phyloP scores from a whole-genome alignment of 1,140 invertebrate genomes.

The Musca domestica region DNA sequence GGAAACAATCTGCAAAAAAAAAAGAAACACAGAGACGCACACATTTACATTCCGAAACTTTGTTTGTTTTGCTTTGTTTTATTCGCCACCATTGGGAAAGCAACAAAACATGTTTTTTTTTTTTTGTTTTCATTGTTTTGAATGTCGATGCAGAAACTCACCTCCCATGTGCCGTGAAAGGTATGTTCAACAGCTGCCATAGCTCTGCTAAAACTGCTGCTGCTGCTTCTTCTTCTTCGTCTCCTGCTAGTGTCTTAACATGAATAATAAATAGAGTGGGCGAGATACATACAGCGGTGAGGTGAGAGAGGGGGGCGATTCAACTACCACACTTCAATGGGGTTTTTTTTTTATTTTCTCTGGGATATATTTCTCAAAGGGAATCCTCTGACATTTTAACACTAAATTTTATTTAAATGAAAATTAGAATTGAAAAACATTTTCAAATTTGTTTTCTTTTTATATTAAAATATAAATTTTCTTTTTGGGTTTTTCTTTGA shows the following conservation, averaged over 20 bases:
- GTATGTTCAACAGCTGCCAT: slow-evolving; percentile 40
- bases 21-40: not conserved
- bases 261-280: slow-evolving; percentile 16
- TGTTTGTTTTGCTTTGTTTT: not conserved
- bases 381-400: not conserved
- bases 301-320: not conserved
- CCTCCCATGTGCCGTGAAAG: slow-evolving; percentile 51
- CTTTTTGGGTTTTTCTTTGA: not conserved
- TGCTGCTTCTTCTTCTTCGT: not conserved
- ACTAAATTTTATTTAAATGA: too few relatives aligned
- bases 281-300: not conserved
- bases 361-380: not conserved
- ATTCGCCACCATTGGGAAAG: too few relatives aligned
- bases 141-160: slow-evolving; percentile 5
- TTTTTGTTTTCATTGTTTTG: too few relatives aligned
- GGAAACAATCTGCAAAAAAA: slow-evolving; percentile 38
- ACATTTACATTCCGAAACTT: not conserved
- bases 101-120: too few relatives aligned
- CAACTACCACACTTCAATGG: not conserved
- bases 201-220: not conserved
- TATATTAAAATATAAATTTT: not conserved
- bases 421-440: not conserved
- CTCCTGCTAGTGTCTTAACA: not conserved
- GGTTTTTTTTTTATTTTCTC: not conserved
- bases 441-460: not conserved